phyloP scores from a whole-genome alignment of 2,888 invertebrate genomes.

The Brachynemurus nebulosus region DNA sequence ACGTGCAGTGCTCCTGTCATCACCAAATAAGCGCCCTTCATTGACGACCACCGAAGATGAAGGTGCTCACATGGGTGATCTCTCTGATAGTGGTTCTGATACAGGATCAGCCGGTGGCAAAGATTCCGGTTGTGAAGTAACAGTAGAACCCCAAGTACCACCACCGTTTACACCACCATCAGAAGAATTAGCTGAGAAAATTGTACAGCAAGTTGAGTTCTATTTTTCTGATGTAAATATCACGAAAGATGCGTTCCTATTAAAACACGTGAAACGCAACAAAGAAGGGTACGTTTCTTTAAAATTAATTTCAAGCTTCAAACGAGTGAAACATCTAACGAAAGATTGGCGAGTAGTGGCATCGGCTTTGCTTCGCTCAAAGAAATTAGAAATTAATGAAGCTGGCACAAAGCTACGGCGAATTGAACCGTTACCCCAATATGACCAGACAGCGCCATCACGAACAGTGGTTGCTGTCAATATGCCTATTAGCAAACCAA shows the following conservation, averaged over 20 bases:
- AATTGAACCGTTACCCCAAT: slow-evolving; percentile 69
- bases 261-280: slow-evolving; percentile 89
- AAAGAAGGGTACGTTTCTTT: slow-evolving; percentile 92
- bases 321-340: slow-evolving; percentile 84
- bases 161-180: slow-evolving; percentile 54
- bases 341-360: slow-evolving; percentile 92
- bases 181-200: slow-evolving; percentile 63
- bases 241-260: slow-evolving; percentile 84
- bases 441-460: slow-evolving; percentile 86
- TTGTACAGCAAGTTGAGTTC: slow-evolving; percentile 81
- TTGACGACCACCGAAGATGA: slow-evolving; percentile 35
- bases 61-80: slow-evolving; percentile 43
- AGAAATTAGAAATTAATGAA: slow-evolving; percentile 77
- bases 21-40: slow-evolving; percentile 17
- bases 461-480: slow-evolving; percentile 79
- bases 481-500: slow-evolving; percentile 70
- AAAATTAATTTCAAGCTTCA: slow-evolving; percentile 89
- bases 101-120: slow-evolving; percentile 48
- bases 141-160: slow-evolving; percentile 37
- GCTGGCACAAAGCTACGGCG: slow-evolving; percentile 81
- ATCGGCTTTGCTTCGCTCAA: slow-evolving; percentile 62
- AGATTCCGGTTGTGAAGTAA: slow-evolving; percentile 54
- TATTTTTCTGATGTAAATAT: slow-evolving; percentile 94
- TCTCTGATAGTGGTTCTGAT: slow-evolving; percentile 52
- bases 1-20: slow-evolving; percentile 18